phyloP scores from a whole-genome alignment of 2,888 invertebrate species.

The Notocelia uddmanniana region DNA sequence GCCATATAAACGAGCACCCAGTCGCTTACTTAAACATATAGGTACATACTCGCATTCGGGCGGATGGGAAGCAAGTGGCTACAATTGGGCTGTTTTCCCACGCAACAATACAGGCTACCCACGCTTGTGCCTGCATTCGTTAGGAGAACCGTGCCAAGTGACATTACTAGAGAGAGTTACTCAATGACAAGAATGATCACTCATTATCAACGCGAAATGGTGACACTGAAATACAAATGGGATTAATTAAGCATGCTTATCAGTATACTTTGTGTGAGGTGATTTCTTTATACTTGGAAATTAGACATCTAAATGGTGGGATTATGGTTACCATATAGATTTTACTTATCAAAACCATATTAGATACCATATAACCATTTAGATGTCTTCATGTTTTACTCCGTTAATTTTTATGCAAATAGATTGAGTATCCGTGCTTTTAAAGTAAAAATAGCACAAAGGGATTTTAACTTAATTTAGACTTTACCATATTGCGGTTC shows the following conservation, averaged over 20 bases:
- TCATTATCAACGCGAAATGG: slow-evolving; percentile 30
- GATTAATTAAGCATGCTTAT: slow-evolving; percentile 12
- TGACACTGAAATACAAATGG: slow-evolving; percentile 9
- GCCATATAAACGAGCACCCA: slow-evolving; percentile 36
- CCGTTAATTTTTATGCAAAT: not conserved
- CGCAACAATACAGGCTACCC: slow-evolving; percentile 65
- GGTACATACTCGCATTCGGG: slow-evolving; percentile 28
- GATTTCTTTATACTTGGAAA: not conserved
- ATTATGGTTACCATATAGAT: not conserved
- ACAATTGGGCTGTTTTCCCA: slow-evolving; percentile 76
- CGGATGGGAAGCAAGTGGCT: slow-evolving; percentile 59
- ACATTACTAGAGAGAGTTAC: slow-evolving; percentile 48
- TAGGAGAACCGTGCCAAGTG: slow-evolving; percentile 53
- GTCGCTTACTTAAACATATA: slow-evolving; percentile 50
- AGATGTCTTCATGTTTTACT: not conserved
- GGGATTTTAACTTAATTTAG: slow-evolving; percentile 16
- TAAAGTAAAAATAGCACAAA: slow-evolving; percentile 13
- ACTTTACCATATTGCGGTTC: slow-evolving; percentile 14
- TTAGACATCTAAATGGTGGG: not conserved
- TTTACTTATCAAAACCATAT: not conserved
- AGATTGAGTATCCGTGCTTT: not conserved
- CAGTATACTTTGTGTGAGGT: not conserved
- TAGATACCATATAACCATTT: not conserved
- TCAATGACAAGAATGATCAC: slow-evolving; percentile 46
- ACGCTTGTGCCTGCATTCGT: slow-evolving; percentile 63